A percentile compares a stretch with the other conserved stretches of the same genome.
Conservation (phyloP, 2,888 invertebrate species). For the Acronicta leporina region DNA sequence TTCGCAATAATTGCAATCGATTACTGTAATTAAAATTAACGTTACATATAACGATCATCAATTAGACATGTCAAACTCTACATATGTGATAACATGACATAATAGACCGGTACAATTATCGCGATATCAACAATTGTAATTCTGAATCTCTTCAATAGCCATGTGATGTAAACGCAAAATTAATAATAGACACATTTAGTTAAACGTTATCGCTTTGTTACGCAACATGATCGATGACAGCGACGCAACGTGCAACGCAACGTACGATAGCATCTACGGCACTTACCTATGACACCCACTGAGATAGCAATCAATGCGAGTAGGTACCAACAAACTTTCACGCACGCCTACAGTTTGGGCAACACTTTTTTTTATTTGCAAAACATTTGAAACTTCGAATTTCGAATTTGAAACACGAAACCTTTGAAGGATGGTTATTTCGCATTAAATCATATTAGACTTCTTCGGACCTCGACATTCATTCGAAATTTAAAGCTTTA, state of each 20-base stretch:
- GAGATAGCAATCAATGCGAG: constrained; percentile 65
- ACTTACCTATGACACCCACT: constrained; percentile 75
- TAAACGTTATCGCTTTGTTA: constrained; percentile 59
- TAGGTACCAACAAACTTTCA: constrained; percentile 72
- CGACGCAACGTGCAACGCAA: constrained; percentile 43
- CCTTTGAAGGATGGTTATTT: not conserved
- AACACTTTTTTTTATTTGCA: constrained; percentile 45
- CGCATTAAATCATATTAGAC: not conserved
- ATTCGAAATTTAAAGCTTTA: not conserved
- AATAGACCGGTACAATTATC: constrained; percentile 26
- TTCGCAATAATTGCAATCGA: not conserved
- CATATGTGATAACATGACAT: constrained; percentile 17
- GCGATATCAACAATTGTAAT: constrained; percentile 28
- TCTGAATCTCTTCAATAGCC: constrained; percentile 22
- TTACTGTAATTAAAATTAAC: not conserved
- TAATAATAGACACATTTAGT: constrained; percentile 60
- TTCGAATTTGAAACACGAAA: constrained; percentile 22
- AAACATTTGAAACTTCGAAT: constrained; percentile 35
- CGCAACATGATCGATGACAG: constrained; percentile 62
- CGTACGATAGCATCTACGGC: constrained; percentile 48
- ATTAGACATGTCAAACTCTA: constrained; percentile 16
- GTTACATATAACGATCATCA: constrained; percentile 4
- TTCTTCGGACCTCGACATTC: not conserved
- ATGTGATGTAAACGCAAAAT: constrained; percentile 48
- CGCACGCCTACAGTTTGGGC: constrained; percentile 62